Evolutionary conservation across 2,888 invertebrate genomes (phyloP).

Genomic region (Epiblema foenella): DNA sequence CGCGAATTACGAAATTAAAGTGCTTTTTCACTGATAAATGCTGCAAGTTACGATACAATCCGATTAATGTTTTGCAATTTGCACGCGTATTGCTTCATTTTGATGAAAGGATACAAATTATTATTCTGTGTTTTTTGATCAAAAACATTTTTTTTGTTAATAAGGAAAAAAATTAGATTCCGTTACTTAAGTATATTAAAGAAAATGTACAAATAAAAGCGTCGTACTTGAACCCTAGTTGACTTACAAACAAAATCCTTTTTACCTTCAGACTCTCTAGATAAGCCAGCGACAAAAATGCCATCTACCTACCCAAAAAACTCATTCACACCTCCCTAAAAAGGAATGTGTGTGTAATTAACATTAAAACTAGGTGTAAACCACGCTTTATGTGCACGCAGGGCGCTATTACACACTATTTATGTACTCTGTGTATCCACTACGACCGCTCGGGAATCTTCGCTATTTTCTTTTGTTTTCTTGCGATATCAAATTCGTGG

Average conservation of each 20-base stretch:
- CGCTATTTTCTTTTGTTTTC: slow-evolving; percentile 30
- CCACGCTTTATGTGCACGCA: slow-evolving; percentile 35
- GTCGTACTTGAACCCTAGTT: background rate
- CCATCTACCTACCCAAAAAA: slow-evolving; percentile 22
- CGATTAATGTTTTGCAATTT: slow-evolving; percentile 26
- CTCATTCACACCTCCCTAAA: slow-evolving; percentile 28
- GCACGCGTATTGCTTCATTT: background rate
- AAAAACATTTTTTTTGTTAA: background rate
- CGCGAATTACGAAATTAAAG: slow-evolving; percentile 14
- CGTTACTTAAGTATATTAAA: background rate
- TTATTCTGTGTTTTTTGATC: background rate
- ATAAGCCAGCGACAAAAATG: slow-evolving; percentile 4
- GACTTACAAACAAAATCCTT: background rate
- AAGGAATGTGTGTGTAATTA: slow-evolving; percentile 37
- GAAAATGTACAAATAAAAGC: background rate
- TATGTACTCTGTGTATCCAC: slow-evolving; percentile 30
- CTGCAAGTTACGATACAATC: slow-evolving; percentile 15
- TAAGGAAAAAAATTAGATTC: too few relatives aligned
- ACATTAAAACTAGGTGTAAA: slow-evolving; percentile 38
- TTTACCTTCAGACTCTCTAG: background rate
- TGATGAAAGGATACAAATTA: background rate
- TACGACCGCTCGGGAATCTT: slow-evolving; percentile 25
- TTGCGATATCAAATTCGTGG: slow-evolving; percentile 27
- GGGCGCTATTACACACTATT: slow-evolving; percentile 41
- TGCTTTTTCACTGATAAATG: slow-evolving; percentile 30